Percentiles rank a stretch among this genome's conserved stretches.
These are phyloP conservation scores for Bostrychus sinensis DNA, from an alignment of 2,113 vertebrate genomes.

Conservation along the genomic window DNA sequence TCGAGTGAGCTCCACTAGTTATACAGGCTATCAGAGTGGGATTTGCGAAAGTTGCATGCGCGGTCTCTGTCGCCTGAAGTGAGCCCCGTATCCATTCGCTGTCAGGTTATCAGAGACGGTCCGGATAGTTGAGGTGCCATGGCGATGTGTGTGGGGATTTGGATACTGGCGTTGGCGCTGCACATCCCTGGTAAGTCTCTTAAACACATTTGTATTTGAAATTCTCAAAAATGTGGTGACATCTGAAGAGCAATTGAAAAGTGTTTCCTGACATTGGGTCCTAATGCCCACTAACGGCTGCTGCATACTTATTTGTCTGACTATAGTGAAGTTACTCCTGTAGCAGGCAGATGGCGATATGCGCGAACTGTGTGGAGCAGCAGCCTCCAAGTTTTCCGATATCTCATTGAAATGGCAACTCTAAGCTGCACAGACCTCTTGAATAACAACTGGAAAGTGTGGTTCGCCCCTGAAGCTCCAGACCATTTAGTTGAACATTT, in stretches of 20 bases:
- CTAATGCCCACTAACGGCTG: conserved; percentile 21
- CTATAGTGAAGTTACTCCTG: conserved; percentile 43
- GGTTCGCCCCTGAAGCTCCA: neutral
- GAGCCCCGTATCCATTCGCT: conserved; percentile 48
- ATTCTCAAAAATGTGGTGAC: neutral
- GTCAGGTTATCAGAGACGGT: conserved; percentile 61
- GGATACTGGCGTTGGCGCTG: conserved; percentile 74
- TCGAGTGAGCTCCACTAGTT: conserved; percentile 35
- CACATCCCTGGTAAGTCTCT: conserved; percentile 75
- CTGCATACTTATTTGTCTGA: conserved; percentile 49
- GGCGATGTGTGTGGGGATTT: conserved; percentile 73
- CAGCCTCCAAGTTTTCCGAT: conserved; percentile 46
- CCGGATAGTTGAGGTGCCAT: conserved; percentile 76
- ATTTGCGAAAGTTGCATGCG: conserved; percentile 78
- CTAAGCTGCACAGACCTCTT: conserved; percentile 17
- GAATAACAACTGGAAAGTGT: conserved; percentile 34
- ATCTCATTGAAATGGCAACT: conserved; percentile 41
- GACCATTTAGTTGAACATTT: neutral
- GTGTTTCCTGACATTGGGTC: neutral
- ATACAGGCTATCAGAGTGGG: conserved; percentile 55
- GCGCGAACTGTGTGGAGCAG: conserved; percentile 51
- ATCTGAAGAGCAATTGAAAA: conserved; percentile 1
- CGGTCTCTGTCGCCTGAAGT: conserved; percentile 61
- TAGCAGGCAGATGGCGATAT: conserved; percentile 78
- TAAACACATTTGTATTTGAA: neutral